Conservation (phyloP, 2,888 invertebrate genomes). For the Coelinius sp. region DNA sequence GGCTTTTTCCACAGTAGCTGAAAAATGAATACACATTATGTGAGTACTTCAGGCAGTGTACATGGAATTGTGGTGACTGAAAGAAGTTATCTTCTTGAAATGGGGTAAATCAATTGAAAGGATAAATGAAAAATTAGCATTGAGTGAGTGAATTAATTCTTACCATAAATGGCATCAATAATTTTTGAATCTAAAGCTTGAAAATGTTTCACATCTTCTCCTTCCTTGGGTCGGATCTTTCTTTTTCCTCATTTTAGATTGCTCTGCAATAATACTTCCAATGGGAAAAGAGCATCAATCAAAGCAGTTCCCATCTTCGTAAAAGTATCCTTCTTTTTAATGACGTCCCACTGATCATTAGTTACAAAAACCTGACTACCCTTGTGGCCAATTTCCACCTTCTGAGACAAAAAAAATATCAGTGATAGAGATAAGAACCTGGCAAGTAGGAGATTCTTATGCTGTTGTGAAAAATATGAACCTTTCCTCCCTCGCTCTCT, state of each 20-base stretch:
- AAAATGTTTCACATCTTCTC: neutral
- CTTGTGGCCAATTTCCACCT: neutral
- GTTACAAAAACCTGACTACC: neutral
- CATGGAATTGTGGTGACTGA: neutral
- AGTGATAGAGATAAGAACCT: no score
- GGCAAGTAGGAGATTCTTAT: no score
- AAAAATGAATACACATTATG: neutral
- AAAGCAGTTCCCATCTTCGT: no score
- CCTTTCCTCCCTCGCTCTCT: no score
- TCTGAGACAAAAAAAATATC: neutral
- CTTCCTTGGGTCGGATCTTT: neutral
- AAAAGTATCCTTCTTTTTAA: neutral
- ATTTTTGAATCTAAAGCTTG: neutral
- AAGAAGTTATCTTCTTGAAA: no score
- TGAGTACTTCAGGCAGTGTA: neutral
- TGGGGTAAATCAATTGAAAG: no score
- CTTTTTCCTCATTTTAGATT: no score
- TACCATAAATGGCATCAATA: neutral
- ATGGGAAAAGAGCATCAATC: no score
- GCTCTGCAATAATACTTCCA: no score
- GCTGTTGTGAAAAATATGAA: no score
- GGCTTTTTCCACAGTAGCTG: neutral
- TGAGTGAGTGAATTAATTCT: neutral
- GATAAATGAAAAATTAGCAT: no score
- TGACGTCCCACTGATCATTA: neutral